Conservation (phyloP, 2,888 invertebrate genomes). For the Cryptus viduatorius region DNA sequence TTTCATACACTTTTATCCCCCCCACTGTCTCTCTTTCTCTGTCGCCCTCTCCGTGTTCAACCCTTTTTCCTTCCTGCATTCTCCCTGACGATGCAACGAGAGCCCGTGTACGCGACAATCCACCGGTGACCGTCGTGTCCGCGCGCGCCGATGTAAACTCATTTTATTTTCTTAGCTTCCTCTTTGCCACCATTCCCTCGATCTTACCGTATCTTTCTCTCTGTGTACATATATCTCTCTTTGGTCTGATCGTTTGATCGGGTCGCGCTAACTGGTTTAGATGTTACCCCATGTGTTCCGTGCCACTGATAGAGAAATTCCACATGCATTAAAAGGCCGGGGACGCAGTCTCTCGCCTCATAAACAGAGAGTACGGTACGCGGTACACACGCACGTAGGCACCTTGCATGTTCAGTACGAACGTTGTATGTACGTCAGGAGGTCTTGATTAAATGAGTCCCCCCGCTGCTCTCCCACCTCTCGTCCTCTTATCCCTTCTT, state of each 20-base stretch:
- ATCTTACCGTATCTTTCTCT: constrained; percentile 1
- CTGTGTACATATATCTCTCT: neutral
- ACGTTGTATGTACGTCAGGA: constrained; percentile 47
- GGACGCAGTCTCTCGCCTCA: constrained; percentile 34
- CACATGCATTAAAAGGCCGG: constrained; percentile 30
- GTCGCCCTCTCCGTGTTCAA: constrained; percentile 1
- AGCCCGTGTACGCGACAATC: constrained; percentile 6
- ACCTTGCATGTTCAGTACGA: constrained; percentile 44
- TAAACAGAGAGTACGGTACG: constrained; percentile 31
- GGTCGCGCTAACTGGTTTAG: constrained; percentile 59
- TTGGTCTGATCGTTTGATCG: constrained; percentile 18
- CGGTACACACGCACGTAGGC: constrained; percentile 17
- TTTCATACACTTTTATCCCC: constrained; percentile 39
- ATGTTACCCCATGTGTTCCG: constrained; percentile 51
- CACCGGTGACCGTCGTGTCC: neutral
- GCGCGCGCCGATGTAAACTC: constrained; percentile 8
- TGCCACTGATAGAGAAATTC: constrained; percentile 67
- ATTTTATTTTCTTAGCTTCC: constrained; percentile 11
- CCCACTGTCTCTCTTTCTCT: neutral
- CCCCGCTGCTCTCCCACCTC: constrained; percentile 16
- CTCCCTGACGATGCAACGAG: constrained; percentile 14
- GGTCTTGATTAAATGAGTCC: constrained; percentile 59
- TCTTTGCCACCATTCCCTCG: neutral
- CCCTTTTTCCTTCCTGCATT: constrained; percentile 18
- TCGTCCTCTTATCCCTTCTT: neutral